A percentile compares a stretch with the other conserved stretches of the same genome.
Conservation (phyloP, 2,888 invertebrate species). For the Spisula subtruncata region DNA sequence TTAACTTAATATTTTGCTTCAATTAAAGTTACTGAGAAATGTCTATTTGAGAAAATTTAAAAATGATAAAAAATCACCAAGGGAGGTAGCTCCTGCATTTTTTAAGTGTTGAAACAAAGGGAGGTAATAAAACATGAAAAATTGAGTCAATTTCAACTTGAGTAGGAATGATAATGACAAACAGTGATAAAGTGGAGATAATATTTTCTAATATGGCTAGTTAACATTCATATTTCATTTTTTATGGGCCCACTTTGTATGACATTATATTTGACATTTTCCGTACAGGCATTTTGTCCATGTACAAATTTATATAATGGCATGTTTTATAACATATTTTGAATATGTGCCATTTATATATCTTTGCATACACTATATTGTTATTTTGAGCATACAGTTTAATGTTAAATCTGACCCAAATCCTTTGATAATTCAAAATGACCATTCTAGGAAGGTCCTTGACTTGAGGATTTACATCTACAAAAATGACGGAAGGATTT, state of each 20-base stretch:
- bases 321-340: constrained; percentile 1
- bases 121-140: background rate
- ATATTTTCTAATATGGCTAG: constrained; percentile 14
- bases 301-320: background rate
- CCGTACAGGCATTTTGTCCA: background rate
- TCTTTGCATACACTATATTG: no score
- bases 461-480: no score
- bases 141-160: background rate
- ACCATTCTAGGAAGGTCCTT: no score
- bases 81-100: background rate
- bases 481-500: no score
- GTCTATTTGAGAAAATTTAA: background rate
- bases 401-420: no score
- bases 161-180: background rate
- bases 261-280: constrained; percentile 16
- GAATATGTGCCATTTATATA: constrained; percentile 7
- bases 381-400: no score
- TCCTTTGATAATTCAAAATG: no score
- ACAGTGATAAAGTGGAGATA: background rate
- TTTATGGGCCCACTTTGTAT: background rate
- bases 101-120: background rate
- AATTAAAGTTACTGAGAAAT: background rate
- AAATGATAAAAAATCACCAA: background rate
- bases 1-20: no score
- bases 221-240: background rate